phyloP scores from a whole-genome alignment of 1,140 invertebrate species.

The Telenomus remus region DNA sequence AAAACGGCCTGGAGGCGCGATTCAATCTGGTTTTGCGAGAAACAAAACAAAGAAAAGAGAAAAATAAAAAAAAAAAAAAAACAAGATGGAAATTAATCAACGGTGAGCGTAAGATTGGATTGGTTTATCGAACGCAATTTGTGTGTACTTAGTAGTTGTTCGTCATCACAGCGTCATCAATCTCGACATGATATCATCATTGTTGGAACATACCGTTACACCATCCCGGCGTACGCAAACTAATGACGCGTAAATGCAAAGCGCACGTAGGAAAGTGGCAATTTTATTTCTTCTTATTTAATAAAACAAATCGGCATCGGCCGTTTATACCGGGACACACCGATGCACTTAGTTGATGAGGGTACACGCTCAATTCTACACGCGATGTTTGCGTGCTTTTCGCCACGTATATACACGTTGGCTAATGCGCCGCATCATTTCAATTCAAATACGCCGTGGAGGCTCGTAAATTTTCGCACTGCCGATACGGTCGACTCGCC shows the following conservation, averaged over 20 bases:
- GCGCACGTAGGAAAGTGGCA: slow-evolving; percentile 49
- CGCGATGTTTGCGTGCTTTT: slow-evolving; percentile 65
- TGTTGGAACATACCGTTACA: slow-evolving; percentile 45
- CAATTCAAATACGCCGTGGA: slow-evolving; percentile 56
- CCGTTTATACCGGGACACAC: slow-evolving; percentile 60
- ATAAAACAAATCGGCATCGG: slow-evolving; percentile 62
- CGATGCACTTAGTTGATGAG: slow-evolving; percentile 65
- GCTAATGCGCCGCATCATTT: slow-evolving; percentile 47
- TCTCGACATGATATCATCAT: slow-evolving; percentile 24
- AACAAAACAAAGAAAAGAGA: too few relatives aligned
- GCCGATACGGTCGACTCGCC: slow-evolving; percentile 49
- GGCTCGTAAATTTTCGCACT: slow-evolving; percentile 60
- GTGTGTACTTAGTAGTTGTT: too few relatives aligned
- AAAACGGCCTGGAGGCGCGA: too few relatives aligned
- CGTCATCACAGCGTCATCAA: slow-evolving; percentile 12
- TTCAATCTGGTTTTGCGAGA: too few relatives aligned
- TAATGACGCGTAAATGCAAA: slow-evolving; percentile 32
- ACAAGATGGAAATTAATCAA: too few relatives aligned
- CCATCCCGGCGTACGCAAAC: slow-evolving; percentile 26
- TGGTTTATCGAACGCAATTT: too few relatives aligned
- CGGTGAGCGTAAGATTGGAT: too few relatives aligned
- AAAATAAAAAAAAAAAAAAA: too few relatives aligned
- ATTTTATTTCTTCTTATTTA: slow-evolving; percentile 60
- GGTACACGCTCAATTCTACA: slow-evolving; percentile 49
- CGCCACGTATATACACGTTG: slow-evolving; percentile 47